Evolutionary conservation across 1,140 invertebrate species (phyloP), one percentile per base, ranked within the genome.

Genomic region (Rhagoletis pomonella): DNA sequence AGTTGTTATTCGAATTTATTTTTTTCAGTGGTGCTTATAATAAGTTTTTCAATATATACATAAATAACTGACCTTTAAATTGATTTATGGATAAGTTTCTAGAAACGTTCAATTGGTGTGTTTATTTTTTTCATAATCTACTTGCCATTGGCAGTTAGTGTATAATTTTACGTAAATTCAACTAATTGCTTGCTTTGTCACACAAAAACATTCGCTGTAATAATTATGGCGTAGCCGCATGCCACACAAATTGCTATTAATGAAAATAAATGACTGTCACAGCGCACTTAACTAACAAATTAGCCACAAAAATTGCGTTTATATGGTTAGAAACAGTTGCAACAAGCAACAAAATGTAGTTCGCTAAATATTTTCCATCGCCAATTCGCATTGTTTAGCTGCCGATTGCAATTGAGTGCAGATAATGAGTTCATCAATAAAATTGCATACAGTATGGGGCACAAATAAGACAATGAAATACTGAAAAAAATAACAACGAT

Each of bases 251-350:
- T 73, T 50, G 69, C 44, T 47, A n/a, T 5, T 12, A 44, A 73
- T 73, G 42, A 50, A 47, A 73, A 73, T 73, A 47, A 73, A 73
- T 73, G 3, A 50, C 69, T 73, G 44, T 73, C 69, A 50, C 69
- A 12, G 14, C 2, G 12, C 44, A 73, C 47, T 73, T 73, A 73
- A n/a, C 17, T 9, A 62, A 62, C 60, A 62, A 62, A 62, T 62
- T 62, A 62, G 10, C n/a, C 60, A 14, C 60, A 62, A 62, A 62
- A 14, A 17, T 14, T 62, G 12, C n/a, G 3, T 1, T 62, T 62
- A 62, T n/a, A 62, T 29, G 29, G 60, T n/a, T 62, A 17, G 12
- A 62, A 62, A n/a, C n/a, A 10, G 5, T 55, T 55, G 50, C 60
- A 17, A 62, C 60, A 14, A 12, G 60, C 60, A 17, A n/a, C 12